These are phyloP conservation scores for Cryptoblepharus egeriae DNA, from an alignment of 2,797 vertebrate species.

Conservation along the genomic window DNA sequence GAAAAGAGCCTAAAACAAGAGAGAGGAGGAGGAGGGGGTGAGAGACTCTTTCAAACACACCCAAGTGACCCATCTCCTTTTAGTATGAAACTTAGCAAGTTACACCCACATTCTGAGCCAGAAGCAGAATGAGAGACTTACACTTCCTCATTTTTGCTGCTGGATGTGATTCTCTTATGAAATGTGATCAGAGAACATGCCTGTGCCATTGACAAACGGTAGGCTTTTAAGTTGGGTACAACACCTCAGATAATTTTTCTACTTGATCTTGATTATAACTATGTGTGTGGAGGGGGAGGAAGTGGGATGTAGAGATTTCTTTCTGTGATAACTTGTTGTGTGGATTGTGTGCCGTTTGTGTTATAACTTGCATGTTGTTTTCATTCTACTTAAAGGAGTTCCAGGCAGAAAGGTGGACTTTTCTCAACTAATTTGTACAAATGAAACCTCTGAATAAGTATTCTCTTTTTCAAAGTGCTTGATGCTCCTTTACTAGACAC, in stretches of 20 bases:
- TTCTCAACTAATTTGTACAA: not conserved
- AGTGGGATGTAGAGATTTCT: not conserved
- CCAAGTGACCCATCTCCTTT: slow-evolving; percentile 75
- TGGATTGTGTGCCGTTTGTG: rapidly evolving
- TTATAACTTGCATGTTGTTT: not conserved
- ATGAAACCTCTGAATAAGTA: not conserved
- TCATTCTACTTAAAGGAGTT: not conserved
- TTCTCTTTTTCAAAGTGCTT: slow-evolving; percentile 14
- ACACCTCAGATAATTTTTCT: not conserved
- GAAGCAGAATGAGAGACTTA: slow-evolving; percentile 66
- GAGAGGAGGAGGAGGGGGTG: slow-evolving; percentile 44
- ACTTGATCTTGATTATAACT: not conserved
- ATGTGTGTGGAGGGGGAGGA: not conserved
- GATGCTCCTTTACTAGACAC: not conserved
- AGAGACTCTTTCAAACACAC: slow-evolving; percentile 68
- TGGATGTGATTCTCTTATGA: slow-evolving; percentile 55
- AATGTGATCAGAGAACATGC: slow-evolving; percentile 39
- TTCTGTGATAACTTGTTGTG: rapidly evolving
- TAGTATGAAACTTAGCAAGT: slow-evolving; percentile 71
- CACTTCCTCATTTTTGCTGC: slow-evolving; percentile 70
- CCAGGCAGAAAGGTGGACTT: not conserved
- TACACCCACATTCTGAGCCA: slow-evolving; percentile 74
- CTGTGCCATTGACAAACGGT: slow-evolving; percentile 65
- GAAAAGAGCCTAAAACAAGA: slow-evolving; percentile 50
- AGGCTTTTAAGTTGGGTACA: slow-evolving; percentile 45